phyloP scores from a whole-genome alignment of 2,113 vertebrate species.

The Ophiodon elongatus region DNA sequence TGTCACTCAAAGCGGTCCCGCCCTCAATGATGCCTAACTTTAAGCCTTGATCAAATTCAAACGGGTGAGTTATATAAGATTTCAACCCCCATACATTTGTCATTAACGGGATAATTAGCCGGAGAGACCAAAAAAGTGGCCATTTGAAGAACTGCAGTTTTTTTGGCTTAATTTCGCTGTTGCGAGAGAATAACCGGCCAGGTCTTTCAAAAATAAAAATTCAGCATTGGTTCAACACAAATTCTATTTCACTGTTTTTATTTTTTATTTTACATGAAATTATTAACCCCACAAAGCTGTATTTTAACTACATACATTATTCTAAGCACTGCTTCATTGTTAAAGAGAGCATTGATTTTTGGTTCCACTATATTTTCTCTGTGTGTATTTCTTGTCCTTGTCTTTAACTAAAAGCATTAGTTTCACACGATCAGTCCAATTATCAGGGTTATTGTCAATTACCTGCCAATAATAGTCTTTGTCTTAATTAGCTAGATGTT shows the following conservation, averaged over 20 bases:
- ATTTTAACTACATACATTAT: background rate
- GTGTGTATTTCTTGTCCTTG: background rate
- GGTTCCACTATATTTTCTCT: background rate
- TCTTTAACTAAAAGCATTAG: background rate
- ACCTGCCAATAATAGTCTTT: constrained; percentile 27
- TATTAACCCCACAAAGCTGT: background rate
- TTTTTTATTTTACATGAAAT: background rate
- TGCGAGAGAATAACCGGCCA: background rate
- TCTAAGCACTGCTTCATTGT: background rate
- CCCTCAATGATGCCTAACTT: too few species aligned
- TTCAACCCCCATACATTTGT: too few species aligned
- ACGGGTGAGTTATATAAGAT: too few species aligned
- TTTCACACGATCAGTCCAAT: background rate
- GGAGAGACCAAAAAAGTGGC: too few species aligned
- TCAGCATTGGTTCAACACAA: background rate
- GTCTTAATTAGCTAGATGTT: constrained; percentile 24
- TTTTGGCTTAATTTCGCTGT: too few species aligned
- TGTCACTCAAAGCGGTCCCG: too few species aligned
- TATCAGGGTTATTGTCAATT: constrained; percentile 4
- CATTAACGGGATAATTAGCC: too few species aligned
- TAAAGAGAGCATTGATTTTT: background rate
- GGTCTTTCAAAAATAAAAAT: background rate
- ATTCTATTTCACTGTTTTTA: background rate
- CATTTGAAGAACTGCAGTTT: too few species aligned
- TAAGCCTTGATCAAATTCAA: too few species aligned